A percentile compares a stretch with the other conserved stretches of the same genome.
Conservation (phyloP, 2,888 invertebrate species). For the Apamea epomidion region DNA sequence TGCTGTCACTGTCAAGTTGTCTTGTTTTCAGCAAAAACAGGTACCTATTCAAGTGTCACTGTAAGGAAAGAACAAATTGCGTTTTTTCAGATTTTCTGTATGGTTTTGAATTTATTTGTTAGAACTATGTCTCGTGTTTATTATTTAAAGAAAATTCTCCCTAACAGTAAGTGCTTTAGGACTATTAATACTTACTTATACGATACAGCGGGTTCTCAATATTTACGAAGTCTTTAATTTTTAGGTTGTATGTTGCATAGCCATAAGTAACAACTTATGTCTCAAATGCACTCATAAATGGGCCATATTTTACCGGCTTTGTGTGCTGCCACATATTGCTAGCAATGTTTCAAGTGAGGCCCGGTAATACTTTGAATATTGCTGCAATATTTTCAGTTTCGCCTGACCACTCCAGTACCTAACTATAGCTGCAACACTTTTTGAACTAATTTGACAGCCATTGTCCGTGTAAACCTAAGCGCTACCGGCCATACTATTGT, state of each 20-base stretch:
- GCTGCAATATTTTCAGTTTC: not conserved
- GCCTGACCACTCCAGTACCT: not conserved
- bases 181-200: not conserved
- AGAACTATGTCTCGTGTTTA: constrained; percentile 41
- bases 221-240: not conserved
- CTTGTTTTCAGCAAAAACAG: not conserved
- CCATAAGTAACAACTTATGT: not conserved
- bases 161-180: constrained; percentile 34
- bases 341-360: not conserved
- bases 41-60: not conserved
- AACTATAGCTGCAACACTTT: not conserved
- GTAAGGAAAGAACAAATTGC: not conserved
- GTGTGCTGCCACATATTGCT: not conserved
- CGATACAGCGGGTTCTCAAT: not conserved
- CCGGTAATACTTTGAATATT: not conserved
- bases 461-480: not conserved
- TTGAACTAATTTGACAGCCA: too few species aligned
- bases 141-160: constrained; percentile 27
- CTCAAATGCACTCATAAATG: not conserved
- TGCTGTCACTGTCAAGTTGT: not conserved
- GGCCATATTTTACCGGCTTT: not conserved
- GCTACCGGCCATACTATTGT: not conserved
- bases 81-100: constrained; percentile 5
- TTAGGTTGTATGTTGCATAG: not conserved
- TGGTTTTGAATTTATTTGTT: constrained; percentile 5